Evolutionary conservation across 2,888 invertebrate species (phyloP).

Genomic region (Spodoptera littoralis): DNA sequence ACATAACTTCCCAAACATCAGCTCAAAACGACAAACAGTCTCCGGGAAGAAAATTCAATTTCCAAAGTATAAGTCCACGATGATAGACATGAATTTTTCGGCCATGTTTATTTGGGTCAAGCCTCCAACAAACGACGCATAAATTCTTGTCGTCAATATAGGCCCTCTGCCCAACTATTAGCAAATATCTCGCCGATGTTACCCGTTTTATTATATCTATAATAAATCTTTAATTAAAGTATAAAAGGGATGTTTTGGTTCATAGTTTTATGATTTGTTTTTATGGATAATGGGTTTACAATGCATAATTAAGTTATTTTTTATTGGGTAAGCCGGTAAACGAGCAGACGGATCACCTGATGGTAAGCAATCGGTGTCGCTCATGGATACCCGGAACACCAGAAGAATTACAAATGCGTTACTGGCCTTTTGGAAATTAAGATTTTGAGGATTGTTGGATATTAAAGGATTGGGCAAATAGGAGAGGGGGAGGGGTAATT

Average conservation of each 20-base stretch:
- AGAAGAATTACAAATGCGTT: too few relatives aligned
- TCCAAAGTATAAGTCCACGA: conserved; percentile 71
- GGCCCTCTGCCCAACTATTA: conserved; percentile 59
- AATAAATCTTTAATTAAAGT: conserved; percentile 45
- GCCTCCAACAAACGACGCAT: conserved; percentile 66
- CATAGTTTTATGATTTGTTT: too few relatives aligned
- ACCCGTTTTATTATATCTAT: conserved; percentile 41
- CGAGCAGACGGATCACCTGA: too few relatives aligned
- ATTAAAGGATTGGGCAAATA: too few relatives aligned
- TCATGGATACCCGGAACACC: too few relatives aligned
- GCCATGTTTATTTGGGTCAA: conserved; percentile 81
- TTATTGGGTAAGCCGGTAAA: too few relatives aligned
- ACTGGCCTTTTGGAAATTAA: too few relatives aligned
- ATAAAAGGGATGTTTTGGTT: conserved; percentile 6
- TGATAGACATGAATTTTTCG: conserved; percentile 76
- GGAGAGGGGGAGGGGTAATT: too few relatives aligned
- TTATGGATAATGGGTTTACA: too few relatives aligned
- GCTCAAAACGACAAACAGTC: conserved; percentile 65
- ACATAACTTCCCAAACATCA: conserved; percentile 58
- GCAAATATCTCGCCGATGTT: conserved; percentile 58
- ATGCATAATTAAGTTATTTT: too few relatives aligned
- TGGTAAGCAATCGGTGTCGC: too few relatives aligned
- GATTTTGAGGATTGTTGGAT: too few relatives aligned
- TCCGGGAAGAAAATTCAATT: conserved; percentile 74
- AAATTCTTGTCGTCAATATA: conserved; percentile 77